These are phyloP conservation scores for Falco concolor DNA, from an alignment of 2,797 vertebrate genomes.

Conservation along the genomic window DNA sequence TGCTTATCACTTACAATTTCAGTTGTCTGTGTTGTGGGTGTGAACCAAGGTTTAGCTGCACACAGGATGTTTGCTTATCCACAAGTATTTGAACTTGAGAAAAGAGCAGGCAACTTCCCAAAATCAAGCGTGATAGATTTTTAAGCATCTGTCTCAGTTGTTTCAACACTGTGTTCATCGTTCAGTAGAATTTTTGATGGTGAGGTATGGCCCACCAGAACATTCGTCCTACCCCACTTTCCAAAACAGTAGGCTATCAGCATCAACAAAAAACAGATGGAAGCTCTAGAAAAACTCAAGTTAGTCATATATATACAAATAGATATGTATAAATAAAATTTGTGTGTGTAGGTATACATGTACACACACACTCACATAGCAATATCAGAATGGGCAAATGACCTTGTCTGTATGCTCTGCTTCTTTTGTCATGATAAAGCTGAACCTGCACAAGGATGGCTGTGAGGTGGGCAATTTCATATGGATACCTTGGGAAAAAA, in stretches of 20 bases:
- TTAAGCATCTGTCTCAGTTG: not conserved
- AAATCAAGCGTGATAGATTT: not conserved
- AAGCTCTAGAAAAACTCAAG: not conserved
- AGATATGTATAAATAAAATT: not conserved
- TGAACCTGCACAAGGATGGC: not conserved
- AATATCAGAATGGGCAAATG: not conserved
- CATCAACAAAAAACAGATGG: not conserved
- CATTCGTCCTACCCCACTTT: not conserved
- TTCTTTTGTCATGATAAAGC: not conserved
- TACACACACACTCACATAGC: no score
- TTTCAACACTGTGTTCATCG: not conserved
- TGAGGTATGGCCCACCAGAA: not conserved
- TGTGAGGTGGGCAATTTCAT: not conserved
- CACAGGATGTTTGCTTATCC: not conserved
- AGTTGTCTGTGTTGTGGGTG: not conserved
- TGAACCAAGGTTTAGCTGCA: not conserved
- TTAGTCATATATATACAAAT: not conserved
- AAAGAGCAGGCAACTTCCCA: not conserved
- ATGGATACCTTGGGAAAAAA: not conserved
- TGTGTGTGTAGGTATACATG: no score
- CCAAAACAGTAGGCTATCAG: not conserved
- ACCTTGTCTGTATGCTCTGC: not conserved
- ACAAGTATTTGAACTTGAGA: not conserved
- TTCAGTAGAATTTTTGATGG: not conserved
- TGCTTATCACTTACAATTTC: not conserved